A percentile compares a stretch with the other conserved stretches of the same genome.
phyloP scores from a whole-genome alignment of 2,888 invertebrate genomes.

The Laspeyria flexula region DNA sequence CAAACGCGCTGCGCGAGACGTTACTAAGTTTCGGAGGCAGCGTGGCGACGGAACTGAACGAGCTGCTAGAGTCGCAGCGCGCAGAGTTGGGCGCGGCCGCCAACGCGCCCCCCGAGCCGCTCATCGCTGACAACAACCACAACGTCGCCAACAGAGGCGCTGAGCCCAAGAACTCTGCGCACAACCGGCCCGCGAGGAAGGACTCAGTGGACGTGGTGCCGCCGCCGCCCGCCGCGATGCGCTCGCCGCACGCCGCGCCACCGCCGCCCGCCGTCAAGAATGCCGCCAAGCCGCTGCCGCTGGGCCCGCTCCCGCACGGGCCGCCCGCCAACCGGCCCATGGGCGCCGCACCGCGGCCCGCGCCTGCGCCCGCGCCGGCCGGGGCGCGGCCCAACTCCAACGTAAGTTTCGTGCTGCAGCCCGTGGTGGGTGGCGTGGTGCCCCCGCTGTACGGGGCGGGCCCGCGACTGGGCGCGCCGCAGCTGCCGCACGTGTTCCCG shows the following conservation, averaged over 20 bases:
- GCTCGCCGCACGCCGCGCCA: slow-evolving; percentile 34
- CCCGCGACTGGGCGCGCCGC: slow-evolving; percentile 54
- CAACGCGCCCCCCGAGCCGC: slow-evolving; percentile 27
- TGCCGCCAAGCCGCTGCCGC: slow-evolving; percentile 32
- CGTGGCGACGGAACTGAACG: slow-evolving; percentile 68
- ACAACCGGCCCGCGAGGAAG: slow-evolving; percentile 47
- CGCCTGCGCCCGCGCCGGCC: slow-evolving; percentile 42
- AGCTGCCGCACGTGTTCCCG: slow-evolving; percentile 60
- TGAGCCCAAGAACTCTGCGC: slow-evolving; percentile 54
- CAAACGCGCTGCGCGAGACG: slow-evolving; percentile 78
- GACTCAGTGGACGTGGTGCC: slow-evolving; percentile 35
- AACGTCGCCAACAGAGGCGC: slow-evolving; percentile 53
- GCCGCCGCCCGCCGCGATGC: slow-evolving; percentile 21
- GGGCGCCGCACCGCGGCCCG: slow-evolving; percentile 14
- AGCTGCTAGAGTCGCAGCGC: slow-evolving; percentile 58
- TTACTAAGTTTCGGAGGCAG: slow-evolving; percentile 77
- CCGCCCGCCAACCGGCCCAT: slow-evolving; percentile 37
- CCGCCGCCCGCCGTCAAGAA: slow-evolving; percentile 20
- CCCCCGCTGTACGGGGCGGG: slow-evolving; percentile 61
- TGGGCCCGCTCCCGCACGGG: slow-evolving; percentile 15
- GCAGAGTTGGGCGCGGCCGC: slow-evolving; percentile 34
- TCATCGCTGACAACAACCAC: slow-evolving; percentile 59
- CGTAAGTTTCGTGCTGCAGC: slow-evolving; percentile 80
- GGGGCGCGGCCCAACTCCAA: slow-evolving; percentile 62
- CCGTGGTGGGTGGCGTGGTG: slow-evolving; percentile 65